Percentiles rank a stretch among this genome's conserved stretches.
Evolutionary conservation across 2,888 invertebrate genomes (phyloP).

Genomic region (Tupiocoris notatus): DNA sequence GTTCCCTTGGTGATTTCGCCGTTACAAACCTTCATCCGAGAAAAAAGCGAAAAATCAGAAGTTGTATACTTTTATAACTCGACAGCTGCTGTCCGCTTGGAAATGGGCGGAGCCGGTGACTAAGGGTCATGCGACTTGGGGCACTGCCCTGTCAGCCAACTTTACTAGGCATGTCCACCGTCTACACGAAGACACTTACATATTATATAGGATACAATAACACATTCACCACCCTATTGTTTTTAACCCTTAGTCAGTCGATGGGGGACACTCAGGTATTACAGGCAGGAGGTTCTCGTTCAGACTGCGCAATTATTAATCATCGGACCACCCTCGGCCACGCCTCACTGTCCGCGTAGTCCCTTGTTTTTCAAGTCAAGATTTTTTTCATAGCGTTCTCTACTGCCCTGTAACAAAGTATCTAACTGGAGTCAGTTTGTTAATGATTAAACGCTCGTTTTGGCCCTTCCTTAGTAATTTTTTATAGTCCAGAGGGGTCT

Average conservation of each 20-base stretch:
- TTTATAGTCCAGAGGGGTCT: not conserved
- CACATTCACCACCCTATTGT: slow-evolving; percentile 9
- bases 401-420: not conserved
- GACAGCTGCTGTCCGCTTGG: slow-evolving; percentile 19
- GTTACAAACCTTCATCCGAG: not conserved
- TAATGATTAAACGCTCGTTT: not conserved
- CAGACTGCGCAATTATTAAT: slow-evolving; percentile 32
- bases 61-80: slow-evolving; percentile 9
- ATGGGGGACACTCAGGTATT: not conserved
- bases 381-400: not conserved
- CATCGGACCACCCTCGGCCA: slow-evolving; percentile 27
- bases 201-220: not conserved
- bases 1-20: not conserved
- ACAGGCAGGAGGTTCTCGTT: not conserved
- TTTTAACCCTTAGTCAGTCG: slow-evolving; percentile 18
- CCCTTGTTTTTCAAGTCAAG: not conserved
- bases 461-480: not conserved
- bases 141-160: slow-evolving; percentile 9
- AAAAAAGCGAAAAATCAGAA: slow-evolving; percentile 7
- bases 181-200: not conserved
- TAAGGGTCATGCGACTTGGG: not conserved
- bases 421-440: not conserved
- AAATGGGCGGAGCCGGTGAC: not conserved
- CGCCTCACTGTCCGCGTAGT: slow-evolving; percentile 26
- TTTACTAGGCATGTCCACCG: not conserved